Evolutionary conservation across 2,797 vertebrate species (phyloP).

Genomic region (Paguma larvata): DNA sequence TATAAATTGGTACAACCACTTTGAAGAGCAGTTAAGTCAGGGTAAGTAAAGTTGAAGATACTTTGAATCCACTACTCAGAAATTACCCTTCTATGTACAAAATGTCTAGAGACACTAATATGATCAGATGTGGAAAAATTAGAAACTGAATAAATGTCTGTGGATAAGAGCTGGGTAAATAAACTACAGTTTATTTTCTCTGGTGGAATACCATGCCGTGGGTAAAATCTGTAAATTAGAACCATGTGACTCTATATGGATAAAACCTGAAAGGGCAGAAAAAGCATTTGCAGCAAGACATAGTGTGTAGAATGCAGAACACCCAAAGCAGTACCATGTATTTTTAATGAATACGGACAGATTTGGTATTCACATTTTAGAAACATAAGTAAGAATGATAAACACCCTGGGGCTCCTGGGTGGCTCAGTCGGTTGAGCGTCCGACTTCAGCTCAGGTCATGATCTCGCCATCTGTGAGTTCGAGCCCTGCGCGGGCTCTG

Average conservation of each 20-base stretch:
- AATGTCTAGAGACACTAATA: neutral
- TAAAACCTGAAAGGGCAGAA: neutral
- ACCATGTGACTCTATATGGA: neutral
- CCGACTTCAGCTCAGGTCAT: too few relatives aligned
- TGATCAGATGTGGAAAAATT: neutral
- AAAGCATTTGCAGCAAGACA: neutral
- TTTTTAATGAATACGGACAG: neutral
- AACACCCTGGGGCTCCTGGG: neutral
- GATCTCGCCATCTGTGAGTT: too few relatives aligned
- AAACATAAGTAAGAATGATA: neutral
- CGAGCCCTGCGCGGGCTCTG: too few relatives aligned
- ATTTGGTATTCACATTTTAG: neutral
- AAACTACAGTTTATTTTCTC: neutral
- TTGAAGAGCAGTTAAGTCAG: neutral
- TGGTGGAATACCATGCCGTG: neutral
- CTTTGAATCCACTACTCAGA: neutral
- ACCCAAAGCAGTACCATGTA: neutral
- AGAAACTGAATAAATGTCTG: neutral
- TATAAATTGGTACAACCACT: neutral
- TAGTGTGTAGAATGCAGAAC: neutral
- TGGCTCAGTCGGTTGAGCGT: too few relatives aligned
- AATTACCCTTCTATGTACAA: neutral
- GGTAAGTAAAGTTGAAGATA: neutral
- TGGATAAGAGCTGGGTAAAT: neutral
- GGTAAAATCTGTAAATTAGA: neutral